Evolutionary conservation across 2,888 invertebrate genomes (phyloP), one percentile per base, ranked within the genome.

Genomic region (Yponomeuta malinellus): DNA sequence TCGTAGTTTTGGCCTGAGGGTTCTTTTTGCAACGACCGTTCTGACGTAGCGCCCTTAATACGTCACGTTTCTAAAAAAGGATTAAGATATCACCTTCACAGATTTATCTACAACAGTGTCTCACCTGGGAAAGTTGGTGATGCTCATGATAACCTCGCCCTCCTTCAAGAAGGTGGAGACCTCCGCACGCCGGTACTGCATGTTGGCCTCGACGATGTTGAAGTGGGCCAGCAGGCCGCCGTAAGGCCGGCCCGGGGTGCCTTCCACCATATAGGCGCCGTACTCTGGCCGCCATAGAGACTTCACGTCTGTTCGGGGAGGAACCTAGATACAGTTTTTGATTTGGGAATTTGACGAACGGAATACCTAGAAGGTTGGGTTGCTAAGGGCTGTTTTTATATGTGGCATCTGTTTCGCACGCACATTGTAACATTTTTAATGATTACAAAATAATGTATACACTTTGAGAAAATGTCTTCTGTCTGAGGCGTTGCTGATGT

Each of bases 241-340:
- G 80, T 98, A 99, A 0, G 98, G 98, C 80, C 96, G 95, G 1
- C 99, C 99, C 0, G 99, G 99, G 0, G 99, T 99, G 29, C 99
- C 99, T 93, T 99, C 99, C 72, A 99, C 94, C 99, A 99, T 99
- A 83, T 99, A 99, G n/a, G 97, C 96, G 2, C 98, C 99, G 92
- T 98, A 99, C 89, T 99, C 99, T 0, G 99, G 99, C 70, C 98
- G 94, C 99, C 99, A 99, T 65, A 98, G 87, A 0, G 97, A 97
- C 82, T 97, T 97, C 0, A 96, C 96, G 79, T 94, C 95, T 94
- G 84, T 23, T 23, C 23, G 52, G 75, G 48, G 72, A 59, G 75
- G 48, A 72, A 72, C 59, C 31, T 37, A 48, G 52, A 67, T 52
- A 63, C 43, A 48, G 63, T 64, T 31, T 29, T 4, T 59, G 52